phyloP scores from a whole-genome alignment of 2,797 vertebrate species.

The Gastrophryne carolinensis region DNA sequence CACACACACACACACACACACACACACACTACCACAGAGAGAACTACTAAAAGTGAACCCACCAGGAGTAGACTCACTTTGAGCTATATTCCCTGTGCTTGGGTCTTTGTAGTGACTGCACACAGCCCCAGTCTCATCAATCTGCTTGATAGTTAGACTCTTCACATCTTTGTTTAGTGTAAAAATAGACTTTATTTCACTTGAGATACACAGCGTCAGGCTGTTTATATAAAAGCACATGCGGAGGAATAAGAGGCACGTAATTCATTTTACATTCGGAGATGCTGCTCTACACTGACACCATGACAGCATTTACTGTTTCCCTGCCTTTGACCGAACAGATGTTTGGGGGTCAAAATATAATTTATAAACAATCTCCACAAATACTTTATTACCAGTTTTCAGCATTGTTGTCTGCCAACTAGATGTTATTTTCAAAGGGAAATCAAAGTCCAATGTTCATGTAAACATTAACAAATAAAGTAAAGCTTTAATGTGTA shows the following conservation, averaged over 20 bases:
- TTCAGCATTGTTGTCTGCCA: background rate
- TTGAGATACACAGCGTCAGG: slow-evolving; percentile 46
- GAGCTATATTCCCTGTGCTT: too few species aligned
- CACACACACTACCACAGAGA: too few species aligned
- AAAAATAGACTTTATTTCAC: slow-evolving; percentile 51
- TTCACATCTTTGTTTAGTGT: slow-evolving; percentile 28
- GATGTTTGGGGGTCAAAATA: background rate
- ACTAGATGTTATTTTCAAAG: background rate
- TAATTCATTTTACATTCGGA: slow-evolving; percentile 45
- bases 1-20: too few species aligned
- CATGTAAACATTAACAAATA: too few species aligned
- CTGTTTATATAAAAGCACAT: slow-evolving; percentile 52
- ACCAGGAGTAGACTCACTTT: too few species aligned
- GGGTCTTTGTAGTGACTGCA: too few species aligned
- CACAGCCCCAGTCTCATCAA: background rate
- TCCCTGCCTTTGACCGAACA: background rate
- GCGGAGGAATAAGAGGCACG: slow-evolving; percentile 49
- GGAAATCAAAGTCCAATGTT: background rate
- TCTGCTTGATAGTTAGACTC: slow-evolving; percentile 20
- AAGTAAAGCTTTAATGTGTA: too few species aligned
- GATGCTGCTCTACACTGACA: slow-evolving; percentile 17
- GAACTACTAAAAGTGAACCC: too few species aligned
- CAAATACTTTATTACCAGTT: slow-evolving; percentile 5
- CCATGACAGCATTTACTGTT: slow-evolving; percentile 27
- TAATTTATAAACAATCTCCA: background rate